Evolutionary conservation across 2,888 invertebrate genomes (phyloP).

Genomic region (Tridacna crocea): DNA sequence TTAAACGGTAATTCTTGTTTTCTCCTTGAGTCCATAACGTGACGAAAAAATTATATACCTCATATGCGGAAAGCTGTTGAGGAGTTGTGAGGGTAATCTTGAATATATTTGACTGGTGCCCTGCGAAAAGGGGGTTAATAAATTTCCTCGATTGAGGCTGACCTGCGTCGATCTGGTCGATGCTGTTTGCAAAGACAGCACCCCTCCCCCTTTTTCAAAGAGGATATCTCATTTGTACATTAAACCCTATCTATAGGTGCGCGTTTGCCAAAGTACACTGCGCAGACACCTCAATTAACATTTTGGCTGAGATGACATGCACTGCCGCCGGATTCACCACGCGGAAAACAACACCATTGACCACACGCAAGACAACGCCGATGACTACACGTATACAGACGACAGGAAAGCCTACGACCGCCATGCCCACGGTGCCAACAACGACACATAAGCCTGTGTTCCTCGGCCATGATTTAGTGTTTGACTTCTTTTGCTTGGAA

Average conservation of each 20-base stretch:
- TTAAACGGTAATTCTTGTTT: too few species aligned
- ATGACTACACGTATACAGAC: not conserved
- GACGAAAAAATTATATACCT: too few species aligned
- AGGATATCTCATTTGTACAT: too few species aligned
- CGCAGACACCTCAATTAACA: constrained; percentile 12
- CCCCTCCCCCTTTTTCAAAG: too few species aligned
- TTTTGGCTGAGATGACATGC: not conserved
- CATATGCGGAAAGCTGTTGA: too few species aligned
- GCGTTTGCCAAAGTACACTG: constrained; percentile 48
- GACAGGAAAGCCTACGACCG: not conserved
- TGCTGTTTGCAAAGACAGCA: too few species aligned
- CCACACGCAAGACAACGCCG: not conserved
- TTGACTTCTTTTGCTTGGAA: constrained; percentile 58
- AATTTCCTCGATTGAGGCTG: too few species aligned
- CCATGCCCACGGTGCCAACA: constrained; percentile 23
- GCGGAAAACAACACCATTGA: not conserved
- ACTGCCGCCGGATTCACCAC: not conserved
- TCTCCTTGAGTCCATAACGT: too few species aligned
- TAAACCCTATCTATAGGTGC: constrained; percentile 27
- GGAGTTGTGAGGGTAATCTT: too few species aligned
- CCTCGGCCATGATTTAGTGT: constrained; percentile 39
- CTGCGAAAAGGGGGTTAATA: too few species aligned
- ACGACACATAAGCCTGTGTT: constrained; percentile 46
- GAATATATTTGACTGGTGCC: too few species aligned
- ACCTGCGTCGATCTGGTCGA: too few species aligned